Conservation (phyloP, 2,888 invertebrate genomes). For the Athripsodes cinereus region DNA sequence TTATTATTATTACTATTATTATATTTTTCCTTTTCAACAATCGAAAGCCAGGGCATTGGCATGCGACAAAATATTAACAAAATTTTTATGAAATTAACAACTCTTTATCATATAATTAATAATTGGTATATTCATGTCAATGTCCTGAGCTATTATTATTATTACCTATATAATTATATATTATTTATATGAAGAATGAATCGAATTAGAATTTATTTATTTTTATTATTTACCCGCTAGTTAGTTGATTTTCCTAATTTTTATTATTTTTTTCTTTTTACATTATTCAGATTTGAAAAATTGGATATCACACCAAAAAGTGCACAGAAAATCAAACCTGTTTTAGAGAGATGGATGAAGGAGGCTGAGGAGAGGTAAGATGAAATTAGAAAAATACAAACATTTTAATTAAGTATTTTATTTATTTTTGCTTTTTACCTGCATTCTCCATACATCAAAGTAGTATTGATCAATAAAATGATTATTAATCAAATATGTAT, state of each 20-base stretch:
- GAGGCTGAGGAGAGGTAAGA: constrained; percentile 94
- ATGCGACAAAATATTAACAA: constrained; percentile 38
- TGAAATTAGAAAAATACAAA: neutral
- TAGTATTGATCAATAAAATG: no score
- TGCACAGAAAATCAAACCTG: constrained; percentile 98
- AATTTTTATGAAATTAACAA: constrained; percentile 23
- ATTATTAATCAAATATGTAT: constrained; percentile 3
- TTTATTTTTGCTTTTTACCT: neutral
- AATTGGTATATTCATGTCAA: constrained; percentile 45
- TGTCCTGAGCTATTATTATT: constrained; percentile 55
- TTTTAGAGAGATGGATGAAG: constrained; percentile 97
- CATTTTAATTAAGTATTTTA: neutral
- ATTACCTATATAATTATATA: constrained; percentile 8
- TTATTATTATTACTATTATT: constrained; percentile 1
- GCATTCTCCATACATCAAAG: no score
- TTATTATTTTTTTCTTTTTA: constrained; percentile 20
- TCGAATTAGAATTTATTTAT: constrained; percentile 3
- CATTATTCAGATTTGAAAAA: constrained; percentile 87
- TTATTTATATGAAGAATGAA: constrained; percentile 3
- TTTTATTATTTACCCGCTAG: constrained; percentile 19
- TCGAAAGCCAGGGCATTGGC: constrained; percentile 89
- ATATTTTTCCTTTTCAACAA: constrained; percentile 7
- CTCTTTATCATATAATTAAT: neutral
- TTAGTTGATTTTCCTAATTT: constrained; percentile 17
- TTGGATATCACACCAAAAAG: constrained; percentile 99